Conservation (phyloP, 37 sponge, comb jelly and placozoan species). For the Bolinopsis microptera region DNA sequence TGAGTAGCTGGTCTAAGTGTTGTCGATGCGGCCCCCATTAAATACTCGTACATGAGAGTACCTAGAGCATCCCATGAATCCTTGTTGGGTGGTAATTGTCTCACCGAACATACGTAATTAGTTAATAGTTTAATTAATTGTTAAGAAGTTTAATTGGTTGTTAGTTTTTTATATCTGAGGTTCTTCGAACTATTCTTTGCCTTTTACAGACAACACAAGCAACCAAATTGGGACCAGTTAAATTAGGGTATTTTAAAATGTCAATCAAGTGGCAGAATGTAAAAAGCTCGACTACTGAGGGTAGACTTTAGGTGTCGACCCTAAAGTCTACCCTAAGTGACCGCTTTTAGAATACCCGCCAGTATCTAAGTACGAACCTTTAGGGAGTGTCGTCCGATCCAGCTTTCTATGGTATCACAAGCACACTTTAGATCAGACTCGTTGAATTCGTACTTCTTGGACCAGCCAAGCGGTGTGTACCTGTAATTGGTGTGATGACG, state of each 20-base stretch:
- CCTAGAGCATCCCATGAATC: slow-evolving; percentile 89
- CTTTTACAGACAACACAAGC: no score
- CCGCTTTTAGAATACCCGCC: no score
- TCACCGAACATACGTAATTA: neutral
- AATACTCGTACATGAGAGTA: slow-evolving; percentile 92
- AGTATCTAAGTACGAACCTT: slow-evolving; percentile 69
- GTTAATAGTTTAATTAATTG: neutral
- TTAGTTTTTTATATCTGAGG: no score
- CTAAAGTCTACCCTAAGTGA: no score
- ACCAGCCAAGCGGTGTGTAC: slow-evolving; percentile 94
- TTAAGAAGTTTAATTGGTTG: no score
- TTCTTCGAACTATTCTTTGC: no score
- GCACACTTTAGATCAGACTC: slow-evolving; percentile 90
- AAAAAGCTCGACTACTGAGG: no score
- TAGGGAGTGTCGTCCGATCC: slow-evolving; percentile 86
- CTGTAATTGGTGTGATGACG: neutral
- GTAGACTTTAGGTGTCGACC: no score
- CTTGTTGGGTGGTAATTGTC: slow-evolving; percentile 87
- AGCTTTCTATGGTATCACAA: slow-evolving; percentile 94
- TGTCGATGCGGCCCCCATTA: slow-evolving; percentile 96
- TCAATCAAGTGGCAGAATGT: no score
- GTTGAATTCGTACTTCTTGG: slow-evolving; percentile 97
- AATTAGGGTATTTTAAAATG: no score
- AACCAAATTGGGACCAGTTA: no score
- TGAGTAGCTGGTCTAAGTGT: slow-evolving; percentile 91